These are phyloP conservation scores for Cossypha caffra DNA, from an alignment of 2,797 vertebrate species.

Conservation along the genomic window DNA sequence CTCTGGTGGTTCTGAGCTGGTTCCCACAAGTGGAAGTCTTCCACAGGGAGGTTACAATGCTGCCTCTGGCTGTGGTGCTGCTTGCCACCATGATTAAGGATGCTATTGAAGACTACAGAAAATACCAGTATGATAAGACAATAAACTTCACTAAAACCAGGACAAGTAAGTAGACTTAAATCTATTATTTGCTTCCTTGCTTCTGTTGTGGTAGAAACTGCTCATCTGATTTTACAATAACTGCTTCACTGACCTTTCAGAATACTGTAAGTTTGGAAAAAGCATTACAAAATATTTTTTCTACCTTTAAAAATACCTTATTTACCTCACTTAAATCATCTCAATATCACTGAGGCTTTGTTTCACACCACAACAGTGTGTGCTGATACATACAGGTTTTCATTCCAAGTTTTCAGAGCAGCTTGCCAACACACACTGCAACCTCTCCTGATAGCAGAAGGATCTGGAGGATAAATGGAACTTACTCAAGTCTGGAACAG, in stretches of 20 bases:
- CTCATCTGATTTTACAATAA: not conserved
- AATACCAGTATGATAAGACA: slow-evolving; percentile 68
- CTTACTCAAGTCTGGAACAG: not conserved
- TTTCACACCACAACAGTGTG: not conserved
- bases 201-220: not conserved
- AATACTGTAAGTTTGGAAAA: not conserved
- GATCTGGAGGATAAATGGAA: not conserved
- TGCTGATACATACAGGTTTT: not conserved
- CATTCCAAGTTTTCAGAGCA: not conserved
- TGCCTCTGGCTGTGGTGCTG: slow-evolving; percentile 75
- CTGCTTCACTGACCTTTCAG: not conserved
- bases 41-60: slow-evolving; percentile 75
- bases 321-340: not conserved
- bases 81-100: slow-evolving; percentile 75
- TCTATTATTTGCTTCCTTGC: not conserved
- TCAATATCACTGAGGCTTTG: not conserved
- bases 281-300: not conserved
- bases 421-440: not conserved
- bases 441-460: not conserved
- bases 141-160: slow-evolving; percentile 70
- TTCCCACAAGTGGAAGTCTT: slow-evolving; percentile 77
- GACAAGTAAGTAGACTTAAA: slow-evolving; percentile 67
- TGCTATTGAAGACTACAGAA: slow-evolving; percentile 75
- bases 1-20: slow-evolving; percentile 78
- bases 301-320: not conserved